A percentile compares a stretch with the other conserved stretches of the same genome.
These are phyloP conservation scores for Coluber constrictor DNA, from an alignment of 2,797 vertebrate genomes.

Conservation along the genomic window DNA sequence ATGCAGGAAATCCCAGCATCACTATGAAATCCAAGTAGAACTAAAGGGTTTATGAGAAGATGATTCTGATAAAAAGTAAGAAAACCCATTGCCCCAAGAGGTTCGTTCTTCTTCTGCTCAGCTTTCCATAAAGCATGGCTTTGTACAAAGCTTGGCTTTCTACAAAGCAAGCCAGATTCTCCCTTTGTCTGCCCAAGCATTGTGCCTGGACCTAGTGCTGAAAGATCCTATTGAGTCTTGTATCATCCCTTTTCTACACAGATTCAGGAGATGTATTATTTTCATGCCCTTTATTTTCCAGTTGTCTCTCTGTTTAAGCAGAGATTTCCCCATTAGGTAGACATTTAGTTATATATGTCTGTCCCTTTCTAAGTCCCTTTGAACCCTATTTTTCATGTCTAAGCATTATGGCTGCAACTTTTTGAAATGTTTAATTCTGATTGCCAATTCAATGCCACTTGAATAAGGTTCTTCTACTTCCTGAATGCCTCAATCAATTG, in stretches of 20 bases:
- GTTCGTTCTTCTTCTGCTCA: not conserved
- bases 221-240: not conserved
- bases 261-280: not conserved
- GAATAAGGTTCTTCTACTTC: not conserved
- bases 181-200: not conserved
- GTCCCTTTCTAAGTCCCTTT: not conserved
- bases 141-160: not conserved
- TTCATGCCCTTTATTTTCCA: not conserved
- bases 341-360: not conserved
- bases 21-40: not conserved
- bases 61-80: not conserved
- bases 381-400: not conserved
- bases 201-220: not conserved
- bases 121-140: not conserved
- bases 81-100: not conserved
- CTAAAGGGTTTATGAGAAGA: not conserved
- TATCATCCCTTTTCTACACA: not conserved
- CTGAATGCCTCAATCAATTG: not conserved
- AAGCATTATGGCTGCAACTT: not conserved
- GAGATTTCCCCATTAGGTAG: not conserved
- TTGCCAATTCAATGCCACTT: not conserved
- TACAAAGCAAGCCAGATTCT: not conserved
- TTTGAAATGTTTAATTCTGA: not conserved
- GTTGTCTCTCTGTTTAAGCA: not conserved
- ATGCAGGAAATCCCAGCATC: not conserved